phyloP scores from a whole-genome alignment of 1,140 invertebrate genomes.

The Sinonovacula constricta region DNA sequence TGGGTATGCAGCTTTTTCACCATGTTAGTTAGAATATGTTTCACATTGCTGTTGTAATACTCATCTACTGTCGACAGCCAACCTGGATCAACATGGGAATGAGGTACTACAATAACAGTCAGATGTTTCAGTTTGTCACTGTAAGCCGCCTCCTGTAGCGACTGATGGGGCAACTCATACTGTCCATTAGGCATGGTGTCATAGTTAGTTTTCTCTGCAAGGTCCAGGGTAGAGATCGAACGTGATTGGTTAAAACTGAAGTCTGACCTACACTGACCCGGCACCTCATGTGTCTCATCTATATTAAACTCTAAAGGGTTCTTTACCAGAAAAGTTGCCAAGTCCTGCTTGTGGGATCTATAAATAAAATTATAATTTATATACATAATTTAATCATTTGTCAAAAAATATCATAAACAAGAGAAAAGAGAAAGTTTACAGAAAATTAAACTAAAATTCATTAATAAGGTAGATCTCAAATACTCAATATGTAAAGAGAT shows the following conservation, averaged over 20 bases:
- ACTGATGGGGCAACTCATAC: slow-evolving; percentile 62
- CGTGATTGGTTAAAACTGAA: slow-evolving; percentile 8
- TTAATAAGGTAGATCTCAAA: too few relatives aligned
- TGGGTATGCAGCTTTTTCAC: slow-evolving; percentile 90
- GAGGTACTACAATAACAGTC: slow-evolving; percentile 96
- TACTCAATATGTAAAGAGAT: too few relatives aligned
- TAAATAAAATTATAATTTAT: not conserved
- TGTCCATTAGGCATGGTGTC: slow-evolving; percentile 59
- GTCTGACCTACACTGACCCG: slow-evolving; percentile 21
- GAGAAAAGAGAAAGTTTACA: too few relatives aligned
- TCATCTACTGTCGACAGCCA: slow-evolving; percentile 98
- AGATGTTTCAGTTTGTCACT: slow-evolving; percentile 81
- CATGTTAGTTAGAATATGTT: slow-evolving; percentile 95
- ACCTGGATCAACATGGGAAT: slow-evolving; percentile 98
- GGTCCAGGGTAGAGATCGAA: slow-evolving; percentile 47
- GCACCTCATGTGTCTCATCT: not conserved
- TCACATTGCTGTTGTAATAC: slow-evolving; percentile 93
- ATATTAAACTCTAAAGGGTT: not conserved
- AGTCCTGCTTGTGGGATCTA: not conserved
- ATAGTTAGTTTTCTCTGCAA: slow-evolving; percentile 61
- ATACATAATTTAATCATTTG: too few relatives aligned
- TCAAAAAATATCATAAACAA: too few relatives aligned
- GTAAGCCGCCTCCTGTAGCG: slow-evolving; percentile 23
- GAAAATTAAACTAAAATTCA: too few relatives aligned
- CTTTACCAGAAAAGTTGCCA: not conserved